Evolutionary conservation across 2,888 invertebrate genomes (phyloP), one percentile per base, ranked within the genome.

Genomic region (Caenorhabditis doughertyi): DNA sequence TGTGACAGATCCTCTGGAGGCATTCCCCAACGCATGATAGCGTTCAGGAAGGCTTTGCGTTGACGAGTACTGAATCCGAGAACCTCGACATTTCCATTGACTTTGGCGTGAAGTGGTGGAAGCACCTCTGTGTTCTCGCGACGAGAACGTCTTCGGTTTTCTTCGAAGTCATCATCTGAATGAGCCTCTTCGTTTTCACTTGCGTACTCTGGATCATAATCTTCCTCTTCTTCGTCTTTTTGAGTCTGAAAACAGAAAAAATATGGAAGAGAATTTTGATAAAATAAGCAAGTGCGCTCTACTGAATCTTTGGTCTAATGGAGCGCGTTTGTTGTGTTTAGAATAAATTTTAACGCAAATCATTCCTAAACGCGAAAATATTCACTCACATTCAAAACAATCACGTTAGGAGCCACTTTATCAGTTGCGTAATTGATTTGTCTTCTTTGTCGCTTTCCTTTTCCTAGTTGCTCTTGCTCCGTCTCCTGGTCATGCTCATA

Each of bases 401-500:
- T 23, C 8, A 27, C 51, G 88, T 89, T 73, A 84, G n/a, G 44
- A n/a, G 13, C 87, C 88, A 90, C 88, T 71, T 89, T 89, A 84
- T 92, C 90, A 44, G 85, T 77, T 53, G 90, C 90, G 68, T 92
- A 92, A 81, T 92, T 92, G 87, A 91, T 89, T 67, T 91, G 90
- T 18, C 18, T n/a, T 8, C 44, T 53, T 89, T 90, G 51, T 98
- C 98, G 95, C 92, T 98, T 98, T 84, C 97, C 96, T 86, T 95
- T 95, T 67, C 91, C 91, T 23, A 91, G 84, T 62, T 88, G 88
- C 58, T 88, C 89, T 9, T 85, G 62, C 70, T 88, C 88, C 91
- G 98, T 97, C 92, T 99, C 99, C 92, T 98, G 98, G 89, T 99
- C 98, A 91, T 99, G 99, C 92, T 99, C 99, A 92, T 98, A 99